Conservation (phyloP, 2,797 vertebrate genomes). For the Typhlichthys eigenmanni region DNA sequence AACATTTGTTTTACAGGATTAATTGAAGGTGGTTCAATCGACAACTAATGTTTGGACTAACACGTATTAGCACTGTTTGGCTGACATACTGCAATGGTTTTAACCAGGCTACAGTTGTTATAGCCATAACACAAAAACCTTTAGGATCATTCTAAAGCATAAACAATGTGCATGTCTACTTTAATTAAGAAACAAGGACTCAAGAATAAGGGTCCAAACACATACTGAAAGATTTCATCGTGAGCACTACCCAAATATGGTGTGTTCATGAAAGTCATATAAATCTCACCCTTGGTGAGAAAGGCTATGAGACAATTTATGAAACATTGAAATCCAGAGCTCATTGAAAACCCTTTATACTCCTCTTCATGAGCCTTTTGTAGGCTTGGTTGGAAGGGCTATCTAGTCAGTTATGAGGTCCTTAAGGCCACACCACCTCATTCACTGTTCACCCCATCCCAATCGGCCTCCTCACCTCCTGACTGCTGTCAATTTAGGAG, state of each 20-base stretch:
- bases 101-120: too few relatives aligned
- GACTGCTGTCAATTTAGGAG: slow-evolving; percentile 58
- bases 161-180: too few relatives aligned
- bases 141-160: too few relatives aligned
- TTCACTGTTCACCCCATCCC: slow-evolving; percentile 36
- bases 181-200: not conserved
- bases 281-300: slow-evolving; percentile 14
- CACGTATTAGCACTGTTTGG: too few relatives aligned
- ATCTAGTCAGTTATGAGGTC: slow-evolving; percentile 29
- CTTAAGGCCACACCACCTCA: slow-evolving; percentile 20
- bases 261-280: slow-evolving; percentile 24
- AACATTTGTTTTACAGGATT: too few relatives aligned
- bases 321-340: slow-evolving; percentile 25
- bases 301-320: slow-evolving; percentile 9
- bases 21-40: too few relatives aligned
- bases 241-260: slow-evolving; percentile 23
- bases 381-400: slow-evolving; percentile 12
- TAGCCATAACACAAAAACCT: too few relatives aligned
- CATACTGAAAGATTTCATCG: slow-evolving; percentile 20
- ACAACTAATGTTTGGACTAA: too few relatives aligned
- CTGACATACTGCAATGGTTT: too few relatives aligned
- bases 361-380: slow-evolving; percentile 10
- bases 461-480: slow-evolving; percentile 41
- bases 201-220: not conserved
- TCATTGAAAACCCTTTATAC: slow-evolving; percentile 25